Evolutionary conservation across 2,797 vertebrate genomes (phyloP).

Genomic region (Crenuchus spilurus): DNA sequence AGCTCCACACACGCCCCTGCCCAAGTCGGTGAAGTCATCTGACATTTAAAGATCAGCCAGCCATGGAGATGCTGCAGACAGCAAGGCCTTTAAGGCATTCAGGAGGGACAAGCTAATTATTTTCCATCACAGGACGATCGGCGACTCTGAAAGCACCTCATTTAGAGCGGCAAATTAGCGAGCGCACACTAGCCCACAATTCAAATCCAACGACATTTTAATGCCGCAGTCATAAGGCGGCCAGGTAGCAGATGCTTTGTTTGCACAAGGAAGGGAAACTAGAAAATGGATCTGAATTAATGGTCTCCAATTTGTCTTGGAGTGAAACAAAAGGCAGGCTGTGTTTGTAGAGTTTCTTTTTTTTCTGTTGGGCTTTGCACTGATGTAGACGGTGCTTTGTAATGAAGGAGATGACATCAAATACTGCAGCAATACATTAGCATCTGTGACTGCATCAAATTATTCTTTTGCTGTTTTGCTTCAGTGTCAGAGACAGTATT

Average conservation of each 20-base stretch:
- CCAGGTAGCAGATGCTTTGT: slow-evolving; percentile 45
- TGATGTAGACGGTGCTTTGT: neutral
- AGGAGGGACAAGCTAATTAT: slow-evolving; percentile 49
- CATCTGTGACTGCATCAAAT: neutral
- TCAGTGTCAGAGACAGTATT: slow-evolving; percentile 38
- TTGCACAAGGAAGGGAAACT: neutral
- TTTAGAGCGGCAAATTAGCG: slow-evolving; percentile 45
- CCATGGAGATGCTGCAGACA: slow-evolving; percentile 57
- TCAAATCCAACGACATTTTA: slow-evolving; percentile 44
- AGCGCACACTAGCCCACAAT: slow-evolving; percentile 12
- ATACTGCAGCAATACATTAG: neutral
- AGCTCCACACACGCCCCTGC: slow-evolving; percentile 64
- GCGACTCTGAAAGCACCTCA: slow-evolving; percentile 26
- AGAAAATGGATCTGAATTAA: slow-evolving; percentile 11
- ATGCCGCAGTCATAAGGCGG: slow-evolving; percentile 20
- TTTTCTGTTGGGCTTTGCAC: neutral
- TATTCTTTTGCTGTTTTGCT: neutral
- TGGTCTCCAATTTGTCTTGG: slow-evolving; percentile 37
- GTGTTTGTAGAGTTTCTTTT: neutral
- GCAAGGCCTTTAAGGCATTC: slow-evolving; percentile 50
- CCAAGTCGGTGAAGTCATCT: slow-evolving; percentile 71
- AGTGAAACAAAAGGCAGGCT: neutral
- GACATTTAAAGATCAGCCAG: slow-evolving; percentile 80
- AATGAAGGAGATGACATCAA: neutral
- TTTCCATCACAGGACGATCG: slow-evolving; percentile 20